Evolutionary conservation across 2,113 vertebrate genomes (phyloP).

Genomic region (Lasiurus borealis): DNA sequence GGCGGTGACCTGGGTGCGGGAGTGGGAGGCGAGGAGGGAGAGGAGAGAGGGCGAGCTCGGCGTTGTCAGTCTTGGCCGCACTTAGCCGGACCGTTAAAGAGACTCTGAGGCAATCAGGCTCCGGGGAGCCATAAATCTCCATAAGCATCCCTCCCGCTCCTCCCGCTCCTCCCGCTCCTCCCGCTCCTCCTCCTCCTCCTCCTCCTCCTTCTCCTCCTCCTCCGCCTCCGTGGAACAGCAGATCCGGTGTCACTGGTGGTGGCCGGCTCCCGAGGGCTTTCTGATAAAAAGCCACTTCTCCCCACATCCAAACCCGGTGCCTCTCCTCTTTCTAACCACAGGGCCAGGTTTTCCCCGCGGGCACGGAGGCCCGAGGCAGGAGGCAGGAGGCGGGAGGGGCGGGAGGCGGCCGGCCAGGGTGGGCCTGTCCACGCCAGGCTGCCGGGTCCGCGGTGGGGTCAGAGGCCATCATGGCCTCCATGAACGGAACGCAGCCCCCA

Average conservation of each 20-base stretch:
- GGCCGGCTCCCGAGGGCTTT: constrained; percentile 86
- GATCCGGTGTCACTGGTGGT: constrained; percentile 86
- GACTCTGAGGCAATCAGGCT: constrained; percentile 86
- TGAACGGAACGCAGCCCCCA: fast-evolving
- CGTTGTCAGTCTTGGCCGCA: constrained; percentile 81
- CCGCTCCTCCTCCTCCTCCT: too few relatives aligned
- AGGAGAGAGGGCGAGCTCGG: background rate
- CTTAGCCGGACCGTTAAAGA: constrained; percentile 85
- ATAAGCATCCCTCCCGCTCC: constrained; percentile 82
- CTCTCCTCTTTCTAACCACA: constrained; percentile 78
- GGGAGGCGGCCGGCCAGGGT: fast-evolving
- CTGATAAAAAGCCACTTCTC: constrained; percentile 89
- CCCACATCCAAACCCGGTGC: constrained; percentile 81
- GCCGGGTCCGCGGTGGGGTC: fast-evolving
- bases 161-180: too few relatives aligned
- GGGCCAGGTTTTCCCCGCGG: constrained; percentile 80
- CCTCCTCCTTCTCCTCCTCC: constrained; percentile 82
- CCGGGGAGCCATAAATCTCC: constrained; percentile 88
- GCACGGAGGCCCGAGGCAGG: background rate
- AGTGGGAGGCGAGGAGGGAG: too few relatives aligned
- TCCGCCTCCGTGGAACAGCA: too few relatives aligned
- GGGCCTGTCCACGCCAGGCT: background rate
- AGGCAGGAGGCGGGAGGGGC: background rate
- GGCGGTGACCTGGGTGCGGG: too few relatives aligned
- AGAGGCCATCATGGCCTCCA: background rate